These are phyloP conservation scores for Euwallacea fornicatus DNA, from an alignment of 1,140 invertebrate genomes.

Conservation along the genomic window DNA sequence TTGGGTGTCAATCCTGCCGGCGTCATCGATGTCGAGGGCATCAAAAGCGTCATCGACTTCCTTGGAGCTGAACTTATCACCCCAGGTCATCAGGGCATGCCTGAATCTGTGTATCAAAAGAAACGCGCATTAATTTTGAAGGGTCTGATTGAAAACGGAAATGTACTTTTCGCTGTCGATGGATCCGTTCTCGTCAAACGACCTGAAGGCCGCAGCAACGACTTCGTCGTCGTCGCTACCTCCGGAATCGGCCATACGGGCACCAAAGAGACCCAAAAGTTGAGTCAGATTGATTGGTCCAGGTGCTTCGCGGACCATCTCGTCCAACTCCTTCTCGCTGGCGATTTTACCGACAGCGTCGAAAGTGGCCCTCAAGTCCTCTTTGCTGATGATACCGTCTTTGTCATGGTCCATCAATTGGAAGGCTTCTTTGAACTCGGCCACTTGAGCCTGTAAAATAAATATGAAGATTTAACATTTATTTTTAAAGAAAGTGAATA, in stretches of 20 bases:
- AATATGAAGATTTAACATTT: slow-evolving; percentile 2
- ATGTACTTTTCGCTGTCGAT: slow-evolving; percentile 80
- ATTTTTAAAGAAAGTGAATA: background rate
- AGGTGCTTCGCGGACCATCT: slow-evolving; percentile 86
- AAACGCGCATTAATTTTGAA: background rate
- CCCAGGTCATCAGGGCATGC: slow-evolving; percentile 92
- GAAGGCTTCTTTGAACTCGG: slow-evolving; percentile 97
- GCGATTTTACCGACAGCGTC: slow-evolving; percentile 90
- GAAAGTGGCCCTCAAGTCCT: slow-evolving; percentile 93
- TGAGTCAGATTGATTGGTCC: slow-evolving; percentile 96
- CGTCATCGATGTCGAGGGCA: slow-evolving; percentile 92
- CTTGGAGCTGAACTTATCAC: slow-evolving; percentile 91
- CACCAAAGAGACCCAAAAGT: slow-evolving; percentile 88
- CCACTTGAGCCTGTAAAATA: slow-evolving; percentile 79
- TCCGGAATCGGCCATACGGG: slow-evolving; percentile 78
- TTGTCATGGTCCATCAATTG: slow-evolving; percentile 98
- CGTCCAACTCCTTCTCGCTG: slow-evolving; percentile 87
- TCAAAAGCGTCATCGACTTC: slow-evolving; percentile 95
- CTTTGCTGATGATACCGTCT: slow-evolving; percentile 91
- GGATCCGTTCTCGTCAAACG: slow-evolving; percentile 89
- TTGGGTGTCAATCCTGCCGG: slow-evolving; percentile 88
- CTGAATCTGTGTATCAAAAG: slow-evolving; percentile 69
- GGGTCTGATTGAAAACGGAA: background rate
- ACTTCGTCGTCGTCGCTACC: slow-evolving; percentile 91
- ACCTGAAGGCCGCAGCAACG: slow-evolving; percentile 91